Evolutionary conservation across 2,113 vertebrate genomes (phyloP), one percentile per base, ranked within the genome.

Genomic region (Melanerpes formicivorus): DNA sequence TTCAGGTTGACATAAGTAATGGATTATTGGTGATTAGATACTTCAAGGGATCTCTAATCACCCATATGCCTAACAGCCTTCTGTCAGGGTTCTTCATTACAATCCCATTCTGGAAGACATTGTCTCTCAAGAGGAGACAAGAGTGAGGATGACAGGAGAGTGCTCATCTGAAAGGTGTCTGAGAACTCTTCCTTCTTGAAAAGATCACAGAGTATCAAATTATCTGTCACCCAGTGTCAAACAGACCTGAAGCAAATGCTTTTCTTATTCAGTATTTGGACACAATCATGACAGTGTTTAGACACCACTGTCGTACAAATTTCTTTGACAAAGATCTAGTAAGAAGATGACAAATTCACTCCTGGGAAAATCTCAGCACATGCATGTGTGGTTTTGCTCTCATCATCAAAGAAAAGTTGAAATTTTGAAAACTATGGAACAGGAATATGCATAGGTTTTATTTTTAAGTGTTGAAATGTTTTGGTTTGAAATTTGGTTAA

Each of bases 171-270:
- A 73, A 71, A 58, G 72, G 83, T 93, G 85, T 21, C 83, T 87
- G 67, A 70, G 85, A 84, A 80, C 46, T 88, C n/a, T 92, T 94
- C 86, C 78, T 86, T 78, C 88, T 93, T 94, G 80, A 92, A 91
- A 84, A 92, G 80, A 93, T 87, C 55, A 78, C 65, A 55, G 70
- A 65, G 66, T 80, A 95, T 91, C 90, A 88, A 29, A 62, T 95
- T 87, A 65, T 69, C 70, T 81, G 62, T 78, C 86, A 86, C 73
- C 85, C 83, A 54, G 70, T 76, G 54, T 84, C 80, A 84, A 72
- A 84, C 0, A 70, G 55, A 87, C 74, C 87, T 59, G 76, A 87
- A 72, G 63, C 63, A 90, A 90, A 90, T 81, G 46, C 21, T 60
- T 80, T 93, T 95, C 75, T 90, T 79, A 66, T 84, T 84, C 79